A percentile compares a stretch with the other conserved stretches of the same genome.
These are phyloP conservation scores for Dendroctonus ponderosae DNA, from an alignment of 1,140 invertebrate species.

Conservation along the genomic window DNA sequence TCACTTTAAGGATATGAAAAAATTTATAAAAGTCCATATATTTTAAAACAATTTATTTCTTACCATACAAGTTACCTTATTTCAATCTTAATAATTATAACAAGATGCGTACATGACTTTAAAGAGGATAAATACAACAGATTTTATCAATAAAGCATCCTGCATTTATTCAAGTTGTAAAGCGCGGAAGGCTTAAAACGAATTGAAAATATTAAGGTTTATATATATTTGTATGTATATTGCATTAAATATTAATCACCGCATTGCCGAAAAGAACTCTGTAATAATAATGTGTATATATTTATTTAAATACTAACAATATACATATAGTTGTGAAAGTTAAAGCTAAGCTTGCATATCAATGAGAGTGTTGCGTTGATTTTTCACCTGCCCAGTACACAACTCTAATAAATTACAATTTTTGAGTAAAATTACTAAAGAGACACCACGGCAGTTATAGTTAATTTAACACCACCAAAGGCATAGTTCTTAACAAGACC, in stretches of 20 bases:
- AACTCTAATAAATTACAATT: neutral
- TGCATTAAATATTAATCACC: neutral
- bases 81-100: slow-evolving; percentile 40
- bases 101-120: slow-evolving; percentile 39
- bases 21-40: slow-evolving; percentile 7
- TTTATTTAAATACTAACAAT: slow-evolving; percentile 25
- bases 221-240: slow-evolving; percentile 11
- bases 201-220: slow-evolving; percentile 23
- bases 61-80: slow-evolving; percentile 40
- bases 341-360: slow-evolving; percentile 24
- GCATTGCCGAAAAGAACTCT: slow-evolving; percentile 18
- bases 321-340: slow-evolving; percentile 27
- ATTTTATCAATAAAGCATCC: slow-evolving; percentile 16
- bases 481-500: no score
- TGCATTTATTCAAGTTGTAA: slow-evolving; percentile 22
- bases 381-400: neutral
- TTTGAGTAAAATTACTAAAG: neutral
- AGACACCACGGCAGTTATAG: no score
- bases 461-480: neutral
- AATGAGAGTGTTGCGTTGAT: slow-evolving; percentile 7
- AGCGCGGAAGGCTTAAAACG: slow-evolving; percentile 27
- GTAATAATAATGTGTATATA: slow-evolving; percentile 14
- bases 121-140: slow-evolving; percentile 32
- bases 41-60: slow-evolving; percentile 43
- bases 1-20: neutral